Conservation (phyloP, 2,888 invertebrate species). For the Craniophora ligustri region DNA sequence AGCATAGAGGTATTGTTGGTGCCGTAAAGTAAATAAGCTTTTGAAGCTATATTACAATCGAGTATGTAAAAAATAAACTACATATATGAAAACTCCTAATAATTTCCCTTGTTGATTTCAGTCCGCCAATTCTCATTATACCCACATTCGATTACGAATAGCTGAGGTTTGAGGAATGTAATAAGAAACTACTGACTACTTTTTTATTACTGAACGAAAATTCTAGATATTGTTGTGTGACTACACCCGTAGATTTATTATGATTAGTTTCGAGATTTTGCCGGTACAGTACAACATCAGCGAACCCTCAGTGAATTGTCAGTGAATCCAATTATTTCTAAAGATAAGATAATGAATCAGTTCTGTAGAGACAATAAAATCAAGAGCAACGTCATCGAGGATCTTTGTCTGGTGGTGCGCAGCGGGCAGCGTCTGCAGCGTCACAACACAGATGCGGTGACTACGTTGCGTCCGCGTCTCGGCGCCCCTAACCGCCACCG, state of each 20-base stretch:
- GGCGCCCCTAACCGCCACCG: constrained; percentile 47
- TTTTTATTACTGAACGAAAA: not conserved
- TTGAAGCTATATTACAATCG: too few species aligned
- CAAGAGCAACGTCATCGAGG: constrained; percentile 29
- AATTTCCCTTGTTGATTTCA: too few species aligned
- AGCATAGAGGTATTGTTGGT: not conserved
- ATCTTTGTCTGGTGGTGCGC: constrained; percentile 40
- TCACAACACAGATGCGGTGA: constrained; percentile 40
- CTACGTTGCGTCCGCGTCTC: constrained; percentile 30
- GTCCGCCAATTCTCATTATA: too few species aligned
- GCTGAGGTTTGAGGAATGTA: constrained; percentile 21
- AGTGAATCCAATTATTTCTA: constrained; percentile 4
- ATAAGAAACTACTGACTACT: too few species aligned
- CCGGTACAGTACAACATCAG: constrained; percentile 3
- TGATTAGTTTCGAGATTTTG: too few species aligned
- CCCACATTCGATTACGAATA: constrained; percentile 15
- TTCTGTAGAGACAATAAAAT: constrained; percentile 16
- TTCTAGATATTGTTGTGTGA: too few species aligned
- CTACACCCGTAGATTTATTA: too few species aligned
- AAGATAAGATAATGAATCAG: constrained; percentile 6
- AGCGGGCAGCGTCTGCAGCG: constrained; percentile 33
- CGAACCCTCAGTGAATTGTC: not conserved
- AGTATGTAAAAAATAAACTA: too few species aligned
- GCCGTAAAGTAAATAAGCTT: not conserved
- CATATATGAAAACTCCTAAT: too few species aligned